Percentiles rank a stretch among this genome's conserved stretches.
Evolutionary conservation across 2,888 invertebrate species (phyloP).

Genomic region (Malachius bipustulatus): DNA sequence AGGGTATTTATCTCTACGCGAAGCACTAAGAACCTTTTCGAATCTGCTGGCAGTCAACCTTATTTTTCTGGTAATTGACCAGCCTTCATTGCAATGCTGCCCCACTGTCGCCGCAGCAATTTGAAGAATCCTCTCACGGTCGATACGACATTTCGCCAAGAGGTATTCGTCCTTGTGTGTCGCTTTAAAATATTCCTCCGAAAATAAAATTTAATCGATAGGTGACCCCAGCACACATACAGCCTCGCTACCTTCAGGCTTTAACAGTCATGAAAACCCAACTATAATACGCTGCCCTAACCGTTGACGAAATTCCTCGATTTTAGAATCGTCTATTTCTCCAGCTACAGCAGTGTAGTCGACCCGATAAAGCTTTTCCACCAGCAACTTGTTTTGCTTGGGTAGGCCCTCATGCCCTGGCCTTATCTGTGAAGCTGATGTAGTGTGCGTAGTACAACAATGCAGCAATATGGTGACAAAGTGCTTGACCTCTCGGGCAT

Average conservation of each 20-base stretch:
- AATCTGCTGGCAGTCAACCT: conserved; percentile 14
- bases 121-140: conserved; percentile 6
- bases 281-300: no score
- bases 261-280: conserved; percentile 14
- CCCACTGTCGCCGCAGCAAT: conserved; percentile 10
- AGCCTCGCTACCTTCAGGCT: conserved; percentile 8
- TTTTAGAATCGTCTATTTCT: no score
- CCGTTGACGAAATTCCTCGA: no score
- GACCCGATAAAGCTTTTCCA: no score
- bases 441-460: no score
- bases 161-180: conserved; percentile 7
- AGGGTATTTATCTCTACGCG: conserved; percentile 5
- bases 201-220: conserved; percentile 11
- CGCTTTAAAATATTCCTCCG: conserved; percentile 8
- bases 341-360: no score
- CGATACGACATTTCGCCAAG: conserved; percentile 3
- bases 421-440: no score
- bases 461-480: no score
- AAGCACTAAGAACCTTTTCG: conserved; percentile 12
- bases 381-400: no score
- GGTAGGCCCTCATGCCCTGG: no score
- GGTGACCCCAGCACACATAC: conserved; percentile 4
- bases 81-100: conserved; percentile 12
- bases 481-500: no score
- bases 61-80: conserved; percentile 11